Percentiles rank a stretch among this genome's conserved stretches.
Conservation (phyloP, 2,888 invertebrate species). For the Lepidocyrtinus sp. region DNA sequence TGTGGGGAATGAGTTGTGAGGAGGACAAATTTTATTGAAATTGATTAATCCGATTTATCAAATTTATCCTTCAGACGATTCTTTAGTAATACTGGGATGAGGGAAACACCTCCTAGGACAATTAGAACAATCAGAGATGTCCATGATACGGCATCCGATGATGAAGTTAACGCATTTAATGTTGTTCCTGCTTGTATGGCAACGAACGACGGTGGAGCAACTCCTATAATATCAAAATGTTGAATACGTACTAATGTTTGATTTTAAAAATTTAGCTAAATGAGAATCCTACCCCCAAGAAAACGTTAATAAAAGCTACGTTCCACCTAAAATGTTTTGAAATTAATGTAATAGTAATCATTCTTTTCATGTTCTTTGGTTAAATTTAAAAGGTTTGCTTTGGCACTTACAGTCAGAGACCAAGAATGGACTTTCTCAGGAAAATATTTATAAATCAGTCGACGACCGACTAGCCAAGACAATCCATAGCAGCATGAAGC, state of each 20-base stretch:
- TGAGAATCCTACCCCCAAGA: too few relatives aligned
- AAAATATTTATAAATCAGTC: constrained; percentile 88
- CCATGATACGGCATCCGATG: constrained; percentile 90
- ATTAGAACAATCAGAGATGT: constrained; percentile 85
- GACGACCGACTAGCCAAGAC: constrained; percentile 88
- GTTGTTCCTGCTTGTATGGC: constrained; percentile 99
- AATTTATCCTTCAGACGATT: constrained; percentile 84
- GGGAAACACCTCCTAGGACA: constrained; percentile 85
- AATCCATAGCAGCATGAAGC: constrained; percentile 95
- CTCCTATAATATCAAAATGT: constrained; percentile 77
- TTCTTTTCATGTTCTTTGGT: neutral
- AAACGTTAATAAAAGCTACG: too few relatives aligned
- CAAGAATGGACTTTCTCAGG: constrained; percentile 90
- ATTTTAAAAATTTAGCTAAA: too few relatives aligned
- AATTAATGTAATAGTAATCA: constrained; percentile 19
- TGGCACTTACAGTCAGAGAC: constrained; percentile 82
- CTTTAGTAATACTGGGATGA: constrained; percentile 91
- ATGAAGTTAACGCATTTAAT: constrained; percentile 91
- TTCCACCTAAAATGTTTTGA: constrained; percentile 73
- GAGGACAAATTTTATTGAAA: too few relatives aligned
- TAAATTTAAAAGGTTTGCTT: neutral
- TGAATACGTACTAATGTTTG: too few relatives aligned
- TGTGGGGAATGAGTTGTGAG: too few relatives aligned
- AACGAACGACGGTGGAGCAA: constrained; percentile 96
- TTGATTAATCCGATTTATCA: constrained; percentile 72